Base-by-base conservation (phyloP, 2,888 invertebrate species). In the Gastrophysa polygoni region DNA sequence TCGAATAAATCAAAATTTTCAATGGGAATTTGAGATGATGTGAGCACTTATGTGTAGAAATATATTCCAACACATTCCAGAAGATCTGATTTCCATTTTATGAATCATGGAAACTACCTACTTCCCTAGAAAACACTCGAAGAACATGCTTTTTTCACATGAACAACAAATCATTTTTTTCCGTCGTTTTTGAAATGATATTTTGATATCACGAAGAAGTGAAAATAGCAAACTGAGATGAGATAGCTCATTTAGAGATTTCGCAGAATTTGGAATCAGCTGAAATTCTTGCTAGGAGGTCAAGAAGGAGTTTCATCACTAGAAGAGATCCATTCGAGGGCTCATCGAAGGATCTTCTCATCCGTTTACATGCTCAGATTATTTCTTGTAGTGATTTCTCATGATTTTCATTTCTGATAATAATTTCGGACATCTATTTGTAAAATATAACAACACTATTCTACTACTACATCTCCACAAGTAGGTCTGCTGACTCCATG, bases 271-370 rank as follows among this genome's bases (percentile, higher is more conserved):
- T 58, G 24, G 51, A 51, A 43, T n/a, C 14, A 20, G 51, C 58
- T 43, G 58, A 58, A 49, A 47, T 43, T 11, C 17, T 32, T 44
- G 48, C 47, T 46, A 16, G 28, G 14, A 46, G 32, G 28, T 17
- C 44, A 4, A 43, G 28, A 29, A 43, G 58, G 43, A 50, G 49
- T 17, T 43, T 28, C 44, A 43, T 38, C 17, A 14, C 28, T 18
- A 51, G 51, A 51, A 16, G 44, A 24, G 17, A 58, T 38, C 44
- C 51, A 43, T 58, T 58, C 34, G 34, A 52, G 52, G 5, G 21
- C 18, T 52, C 34, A 29, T 32, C 32, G 7, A 11, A 32, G 32
- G 47, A 47, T 47, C 47, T 21, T 24, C 38, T 57, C 38, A 48
- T 57, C 11, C n/a, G n/a, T n/a, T n/a, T n/a, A n/a, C n/a, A n/a